Percentiles rank a stretch among this genome's conserved stretches.
These are phyloP conservation scores for Drosophila nebulosa DNA, from an alignment of 1,140 invertebrate genomes.

Conservation along the genomic window DNA sequence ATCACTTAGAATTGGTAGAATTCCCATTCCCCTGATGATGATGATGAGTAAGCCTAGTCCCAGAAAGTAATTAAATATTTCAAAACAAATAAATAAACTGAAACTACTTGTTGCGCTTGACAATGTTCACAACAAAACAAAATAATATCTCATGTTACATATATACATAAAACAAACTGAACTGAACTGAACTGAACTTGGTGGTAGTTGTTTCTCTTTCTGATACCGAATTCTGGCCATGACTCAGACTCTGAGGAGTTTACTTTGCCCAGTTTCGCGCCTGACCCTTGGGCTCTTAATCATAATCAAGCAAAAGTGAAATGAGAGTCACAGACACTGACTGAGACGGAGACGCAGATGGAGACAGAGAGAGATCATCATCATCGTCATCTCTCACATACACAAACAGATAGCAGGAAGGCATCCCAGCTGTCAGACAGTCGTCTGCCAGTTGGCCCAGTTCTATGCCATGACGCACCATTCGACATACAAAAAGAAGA, in stretches of 20 bases:
- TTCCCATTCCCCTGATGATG: too few relatives aligned
- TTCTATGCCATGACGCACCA: conserved; percentile 65
- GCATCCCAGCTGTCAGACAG: conserved; percentile 48
- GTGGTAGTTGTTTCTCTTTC: conserved; percentile 29
- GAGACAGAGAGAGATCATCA: conserved; percentile 5
- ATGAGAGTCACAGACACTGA: conserved; percentile 18
- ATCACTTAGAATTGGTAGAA: conserved; percentile 5
- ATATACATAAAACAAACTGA: conserved; percentile 2
- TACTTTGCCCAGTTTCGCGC: conserved; percentile 41
- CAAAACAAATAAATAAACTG: conserved; percentile 46
- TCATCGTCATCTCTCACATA: conserved; percentile 20
- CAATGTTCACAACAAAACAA: conserved; percentile 4
- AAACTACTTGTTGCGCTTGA: conserved; percentile 67
- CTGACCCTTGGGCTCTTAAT: conserved; percentile 47
- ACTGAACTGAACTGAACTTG: too few relatives aligned
- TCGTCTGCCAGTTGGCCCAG: conserved; percentile 67
- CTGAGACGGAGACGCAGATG: neutral
- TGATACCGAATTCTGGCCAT: conserved; percentile 46
- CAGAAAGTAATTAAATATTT: conserved; percentile 74
- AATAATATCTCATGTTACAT: conserved; percentile 45
- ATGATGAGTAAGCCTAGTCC: conserved; percentile 46
- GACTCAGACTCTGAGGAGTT: conserved; percentile 52
- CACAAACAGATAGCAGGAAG: neutral
- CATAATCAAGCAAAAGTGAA: conserved; percentile 54
- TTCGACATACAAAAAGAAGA: conserved; percentile 40